These are phyloP conservation scores for Ptychadena robeensis DNA, from an alignment of 2,797 vertebrate genomes.

Conservation along the genomic window DNA sequence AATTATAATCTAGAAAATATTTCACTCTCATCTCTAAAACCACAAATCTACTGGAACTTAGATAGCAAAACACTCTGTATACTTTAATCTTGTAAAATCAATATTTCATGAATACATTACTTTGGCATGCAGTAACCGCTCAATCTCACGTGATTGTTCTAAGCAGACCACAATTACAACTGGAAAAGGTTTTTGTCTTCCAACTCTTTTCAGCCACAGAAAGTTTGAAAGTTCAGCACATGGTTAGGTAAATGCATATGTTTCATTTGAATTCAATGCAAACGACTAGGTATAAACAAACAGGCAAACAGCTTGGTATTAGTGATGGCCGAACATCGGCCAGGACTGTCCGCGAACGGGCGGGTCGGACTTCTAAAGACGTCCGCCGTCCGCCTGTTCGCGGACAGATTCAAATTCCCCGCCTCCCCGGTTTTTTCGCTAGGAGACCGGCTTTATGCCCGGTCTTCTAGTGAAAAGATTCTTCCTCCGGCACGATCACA, in stretches of 20 bases:
- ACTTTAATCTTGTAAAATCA: constrained; percentile 43
- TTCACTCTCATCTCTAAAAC: constrained; percentile 14
- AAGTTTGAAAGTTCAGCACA: not conserved
- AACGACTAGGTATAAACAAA: not conserved
- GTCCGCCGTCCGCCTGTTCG: too few species aligned
- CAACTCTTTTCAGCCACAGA: not conserved
- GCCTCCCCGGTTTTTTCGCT: too few species aligned
- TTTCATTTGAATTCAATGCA: not conserved
- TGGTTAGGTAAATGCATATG: not conserved
- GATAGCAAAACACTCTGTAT: constrained; percentile 11
- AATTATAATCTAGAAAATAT: constrained; percentile 20
- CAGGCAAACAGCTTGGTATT: not conserved
- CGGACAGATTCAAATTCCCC: too few species aligned
- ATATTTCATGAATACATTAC: constrained; percentile 48
- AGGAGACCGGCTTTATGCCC: too few species aligned
- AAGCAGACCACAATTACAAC: constrained; percentile 18
- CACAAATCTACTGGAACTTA: constrained; percentile 15
- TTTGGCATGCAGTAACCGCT: constrained; percentile 23
- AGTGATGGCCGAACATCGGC: too few species aligned
- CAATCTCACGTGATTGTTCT: constrained; percentile 18
- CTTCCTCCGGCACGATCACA: too few species aligned
- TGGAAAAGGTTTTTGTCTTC: constrained; percentile 18
- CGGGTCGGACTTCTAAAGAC: too few species aligned
- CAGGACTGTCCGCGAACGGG: too few species aligned
- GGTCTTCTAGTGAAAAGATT: too few species aligned